phyloP scores from a whole-genome alignment of 2,888 invertebrate genomes.

The Melanchra persicariae region DNA sequence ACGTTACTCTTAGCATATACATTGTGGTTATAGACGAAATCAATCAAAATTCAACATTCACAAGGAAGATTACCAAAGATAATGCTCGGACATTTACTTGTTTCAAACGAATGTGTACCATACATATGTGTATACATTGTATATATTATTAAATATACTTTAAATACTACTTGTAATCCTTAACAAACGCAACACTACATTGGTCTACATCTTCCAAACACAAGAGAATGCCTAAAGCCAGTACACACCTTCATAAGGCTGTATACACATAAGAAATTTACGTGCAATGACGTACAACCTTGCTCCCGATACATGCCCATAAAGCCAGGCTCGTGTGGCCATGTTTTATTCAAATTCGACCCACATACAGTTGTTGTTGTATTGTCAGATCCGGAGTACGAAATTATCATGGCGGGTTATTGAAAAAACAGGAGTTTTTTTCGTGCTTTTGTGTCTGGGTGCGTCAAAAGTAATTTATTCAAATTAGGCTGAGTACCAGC shows the following conservation, averaged over 20 bases:
- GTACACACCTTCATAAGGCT: conserved; percentile 23
- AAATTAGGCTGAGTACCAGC: no score
- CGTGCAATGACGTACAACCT: conserved; percentile 51
- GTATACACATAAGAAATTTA: conserved; percentile 54
- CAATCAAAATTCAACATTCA: no score
- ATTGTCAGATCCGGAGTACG: conserved; percentile 26
- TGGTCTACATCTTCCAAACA: neutral
- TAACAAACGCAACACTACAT: neutral
- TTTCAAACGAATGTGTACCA: no score
- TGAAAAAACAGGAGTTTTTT: conserved; percentile 35
- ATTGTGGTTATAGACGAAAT: no score
- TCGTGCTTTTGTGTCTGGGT: no score
- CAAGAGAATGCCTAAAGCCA: conserved; percentile 33
- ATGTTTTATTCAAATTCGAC: conserved; percentile 68
- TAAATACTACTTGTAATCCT: no score
- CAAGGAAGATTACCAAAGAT: no score
- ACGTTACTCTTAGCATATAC: no score
- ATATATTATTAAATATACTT: no score
- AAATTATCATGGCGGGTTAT: conserved; percentile 25
- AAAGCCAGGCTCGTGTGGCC: conserved; percentile 54
- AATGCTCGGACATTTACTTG: no score
- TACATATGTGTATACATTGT: no score
- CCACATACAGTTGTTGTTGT: conserved; percentile 53
- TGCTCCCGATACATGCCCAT: conserved; percentile 51
- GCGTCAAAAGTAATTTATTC: no score